phyloP scores from a whole-genome alignment of 23 tunicate genomes.

The Botrylloides violaceus region DNA sequence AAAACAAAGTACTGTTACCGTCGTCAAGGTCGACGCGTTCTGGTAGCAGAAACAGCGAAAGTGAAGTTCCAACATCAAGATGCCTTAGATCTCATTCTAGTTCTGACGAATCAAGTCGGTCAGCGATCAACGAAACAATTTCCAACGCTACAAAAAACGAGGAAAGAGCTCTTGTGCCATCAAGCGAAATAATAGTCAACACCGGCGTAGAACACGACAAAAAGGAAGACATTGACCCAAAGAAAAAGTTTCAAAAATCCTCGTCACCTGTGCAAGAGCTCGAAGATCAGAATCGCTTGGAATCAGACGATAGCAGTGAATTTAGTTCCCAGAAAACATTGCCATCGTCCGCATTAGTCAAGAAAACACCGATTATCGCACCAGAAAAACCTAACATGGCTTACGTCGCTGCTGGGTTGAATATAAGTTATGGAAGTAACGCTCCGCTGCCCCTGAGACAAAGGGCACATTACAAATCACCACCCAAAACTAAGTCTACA shows the following conservation, averaged over 20 bases:
- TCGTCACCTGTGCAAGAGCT: slow-evolving; percentile 63
- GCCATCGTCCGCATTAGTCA: not conserved
- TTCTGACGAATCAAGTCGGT: not conserved
- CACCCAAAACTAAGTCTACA: not conserved
- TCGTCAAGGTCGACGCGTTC: too few species aligned
- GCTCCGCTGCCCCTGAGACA: slow-evolving; percentile 5
- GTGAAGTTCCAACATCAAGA: too few species aligned
- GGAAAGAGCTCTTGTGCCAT: slow-evolving; percentile 80
- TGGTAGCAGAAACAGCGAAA: too few species aligned
- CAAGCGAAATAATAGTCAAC: slow-evolving; percentile 31
- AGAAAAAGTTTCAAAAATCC: too few species aligned
- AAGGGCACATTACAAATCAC: not conserved
- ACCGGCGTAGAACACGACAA: not conserved
- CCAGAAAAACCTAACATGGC: not conserved
- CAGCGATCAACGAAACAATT: not conserved
- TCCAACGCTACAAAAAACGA: slow-evolving; percentile 60
- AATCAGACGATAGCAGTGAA: not conserved
- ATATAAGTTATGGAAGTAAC: slow-evolving; percentile 19
- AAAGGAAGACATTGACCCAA: not conserved
- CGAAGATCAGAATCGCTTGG: not conserved
- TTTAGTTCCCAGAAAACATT: not conserved
- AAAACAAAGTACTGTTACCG: too few species aligned
- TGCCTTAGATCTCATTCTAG: not conserved
- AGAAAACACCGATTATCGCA: not conserved
- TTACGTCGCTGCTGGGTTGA: not conserved